Evolutionary conservation across 2,888 invertebrate genomes (phyloP).

Genomic region (Brassicogethes aeneus): DNA sequence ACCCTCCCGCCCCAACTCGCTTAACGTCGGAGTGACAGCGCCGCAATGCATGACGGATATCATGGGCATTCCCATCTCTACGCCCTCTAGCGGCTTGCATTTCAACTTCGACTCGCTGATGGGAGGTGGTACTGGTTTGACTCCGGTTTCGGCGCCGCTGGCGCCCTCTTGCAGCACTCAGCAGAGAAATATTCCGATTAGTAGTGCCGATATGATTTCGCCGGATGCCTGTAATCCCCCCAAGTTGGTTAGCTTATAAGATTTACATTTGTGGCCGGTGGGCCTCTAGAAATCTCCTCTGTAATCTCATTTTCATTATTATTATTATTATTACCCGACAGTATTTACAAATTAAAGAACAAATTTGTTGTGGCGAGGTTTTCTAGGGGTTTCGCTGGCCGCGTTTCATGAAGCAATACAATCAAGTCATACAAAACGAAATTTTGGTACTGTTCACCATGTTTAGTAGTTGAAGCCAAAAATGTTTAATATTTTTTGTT

Average conservation of each 20-base stretch:
- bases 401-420: neutral
- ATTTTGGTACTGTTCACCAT: conserved; percentile 17
- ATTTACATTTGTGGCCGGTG: conserved; percentile 2
- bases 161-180: conserved; percentile 67
- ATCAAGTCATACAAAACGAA: neutral
- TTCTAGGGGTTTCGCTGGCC: no score
- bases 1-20: conserved; percentile 64
- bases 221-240: conserved; percentile 66
- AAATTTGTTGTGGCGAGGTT: no score
- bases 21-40: conserved; percentile 53
- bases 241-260: conserved; percentile 78
- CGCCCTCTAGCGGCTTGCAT: conserved; percentile 78
- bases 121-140: conserved; percentile 88
- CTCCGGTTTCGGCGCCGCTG: conserved; percentile 69
- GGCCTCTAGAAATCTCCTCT: no score
- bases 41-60: conserved; percentile 28
- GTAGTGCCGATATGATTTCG: conserved; percentile 49
- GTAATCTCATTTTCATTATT: no score
- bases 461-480: conserved; percentile 29
- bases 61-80: conserved; percentile 70
- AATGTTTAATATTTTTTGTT: no score
- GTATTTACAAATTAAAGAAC: no score
- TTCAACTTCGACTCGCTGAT: conserved; percentile 90
- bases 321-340: no score
- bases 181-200: conserved; percentile 56